A percentile compares a stretch with the other conserved stretches of the same genome.
phyloP scores from a whole-genome alignment of 2,888 invertebrate genomes.

The Erebia aethiops region DNA sequence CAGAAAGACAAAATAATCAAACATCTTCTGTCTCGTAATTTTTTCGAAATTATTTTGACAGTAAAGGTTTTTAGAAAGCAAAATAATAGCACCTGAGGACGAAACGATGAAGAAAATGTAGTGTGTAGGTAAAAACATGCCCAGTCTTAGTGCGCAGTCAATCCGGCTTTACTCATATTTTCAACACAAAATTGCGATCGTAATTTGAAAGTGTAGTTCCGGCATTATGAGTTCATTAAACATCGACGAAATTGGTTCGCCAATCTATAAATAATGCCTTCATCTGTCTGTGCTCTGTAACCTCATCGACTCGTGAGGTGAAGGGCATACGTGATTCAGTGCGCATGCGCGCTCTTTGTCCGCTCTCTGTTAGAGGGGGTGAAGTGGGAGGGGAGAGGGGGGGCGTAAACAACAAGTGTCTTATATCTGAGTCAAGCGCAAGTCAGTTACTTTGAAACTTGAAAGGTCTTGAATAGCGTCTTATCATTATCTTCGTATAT shows the following conservation, averaged over 20 bases:
- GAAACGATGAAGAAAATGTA: too few relatives aligned
- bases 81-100: too few relatives aligned
- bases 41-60: too few relatives aligned
- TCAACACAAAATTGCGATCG: too few relatives aligned
- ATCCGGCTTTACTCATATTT: too few relatives aligned
- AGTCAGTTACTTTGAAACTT: neutral
- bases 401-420: neutral
- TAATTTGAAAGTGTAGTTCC: too few relatives aligned
- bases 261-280: neutral
- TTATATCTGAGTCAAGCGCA: slow-evolving; percentile 1
- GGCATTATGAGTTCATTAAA: neutral
- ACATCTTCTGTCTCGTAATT: too few relatives aligned
- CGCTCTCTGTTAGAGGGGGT: neutral
- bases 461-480: neutral
- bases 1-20: too few relatives aligned
- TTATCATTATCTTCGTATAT: neutral
- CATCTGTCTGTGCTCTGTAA: neutral
- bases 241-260: neutral
- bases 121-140: too few relatives aligned
- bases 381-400: neutral
- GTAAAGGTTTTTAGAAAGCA: too few relatives aligned
- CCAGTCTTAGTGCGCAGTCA: too few relatives aligned
- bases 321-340: slow-evolving; percentile 39
- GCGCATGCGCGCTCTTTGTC: slow-evolving; percentile 25
- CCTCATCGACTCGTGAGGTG: slow-evolving; percentile 20